A percentile compares a stretch with the other conserved stretches of the same genome.
phyloP scores from a whole-genome alignment of 2,888 invertebrate genomes.

The Selenia dentaria region DNA sequence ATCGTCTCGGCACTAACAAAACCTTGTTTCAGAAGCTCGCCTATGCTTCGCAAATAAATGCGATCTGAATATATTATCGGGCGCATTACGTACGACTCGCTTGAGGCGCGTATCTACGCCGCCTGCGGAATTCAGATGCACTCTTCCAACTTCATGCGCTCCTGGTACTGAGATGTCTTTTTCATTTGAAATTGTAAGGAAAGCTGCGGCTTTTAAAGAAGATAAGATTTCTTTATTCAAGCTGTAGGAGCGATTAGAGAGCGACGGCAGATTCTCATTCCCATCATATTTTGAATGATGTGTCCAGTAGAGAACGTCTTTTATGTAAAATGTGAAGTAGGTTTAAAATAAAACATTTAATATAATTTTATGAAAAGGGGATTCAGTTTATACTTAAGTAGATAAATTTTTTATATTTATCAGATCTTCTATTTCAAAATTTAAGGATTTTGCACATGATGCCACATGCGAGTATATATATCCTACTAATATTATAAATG shows the following conservation, averaged over 20 bases:
- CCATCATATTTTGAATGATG: constrained; percentile 8
- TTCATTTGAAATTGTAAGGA: constrained; percentile 21
- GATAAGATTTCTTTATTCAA: constrained; percentile 26
- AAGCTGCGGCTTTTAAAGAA: constrained; percentile 15
- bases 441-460: no score
- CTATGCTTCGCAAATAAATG: constrained; percentile 74
- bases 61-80: constrained; percentile 80
- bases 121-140: constrained; percentile 66
- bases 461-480: no score
- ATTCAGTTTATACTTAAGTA: no score
- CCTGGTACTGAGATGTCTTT: constrained; percentile 43
- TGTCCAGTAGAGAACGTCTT: not conserved
- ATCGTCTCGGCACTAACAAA: constrained; percentile 67
- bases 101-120: constrained; percentile 68
- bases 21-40: constrained; percentile 74
- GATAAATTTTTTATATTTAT: no score
- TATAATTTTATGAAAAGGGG: no score
- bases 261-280: constrained; percentile 7
- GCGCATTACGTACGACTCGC: constrained; percentile 76
- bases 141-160: constrained; percentile 62
- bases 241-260: constrained; percentile 21
- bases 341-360: no score
- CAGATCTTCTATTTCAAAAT: no score
- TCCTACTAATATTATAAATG: no score
- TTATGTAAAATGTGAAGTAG: constrained; percentile 9